Evolutionary conservation across 2,888 invertebrate genomes (phyloP).

Genomic region (Caenorhabditis sp.): DNA sequence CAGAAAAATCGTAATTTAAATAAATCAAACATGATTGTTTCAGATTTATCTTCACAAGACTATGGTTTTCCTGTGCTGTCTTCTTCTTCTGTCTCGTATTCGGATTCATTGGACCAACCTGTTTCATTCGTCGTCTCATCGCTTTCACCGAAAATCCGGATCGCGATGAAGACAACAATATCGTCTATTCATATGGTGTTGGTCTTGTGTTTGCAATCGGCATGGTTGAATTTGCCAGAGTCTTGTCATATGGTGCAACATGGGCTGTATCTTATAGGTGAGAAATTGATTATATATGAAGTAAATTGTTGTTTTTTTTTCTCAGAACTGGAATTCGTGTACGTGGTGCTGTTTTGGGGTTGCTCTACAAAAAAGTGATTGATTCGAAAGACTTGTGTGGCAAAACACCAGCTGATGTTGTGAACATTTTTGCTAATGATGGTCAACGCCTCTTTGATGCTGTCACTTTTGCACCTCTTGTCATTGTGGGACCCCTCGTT

Average conservation of each 20-base stretch:
- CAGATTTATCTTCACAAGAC: conserved; percentile 68
- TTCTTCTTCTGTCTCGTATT: conserved; percentile 66
- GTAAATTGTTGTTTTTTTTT: no score
- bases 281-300: no score
- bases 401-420: conserved; percentile 43
- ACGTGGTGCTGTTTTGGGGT: conserved; percentile 71
- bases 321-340: conserved; percentile 72
- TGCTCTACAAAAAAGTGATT: conserved; percentile 69
- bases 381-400: conserved; percentile 38
- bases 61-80: conserved; percentile 67
- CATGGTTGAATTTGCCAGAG: conserved; percentile 69
- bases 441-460: conserved; percentile 73
- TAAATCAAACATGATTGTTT: no score
- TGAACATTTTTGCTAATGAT: conserved; percentile 73
- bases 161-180: conserved; percentile 25
- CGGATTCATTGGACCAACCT: conserved; percentile 71
- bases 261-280: conserved; percentile 72
- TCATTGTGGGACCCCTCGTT: conserved; percentile 72
- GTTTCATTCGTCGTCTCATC: conserved; percentile 64
- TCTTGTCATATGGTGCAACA: conserved; percentile 71
- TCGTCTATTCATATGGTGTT: conserved; percentile 29
- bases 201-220: conserved; percentile 22
- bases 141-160: conserved; percentile 64
- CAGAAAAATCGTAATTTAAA: conserved; percentile 6
- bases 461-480: conserved; percentile 71